A percentile compares a stretch with the other conserved stretches of the same genome.
These are phyloP conservation scores for Pelosia muscerda DNA, from an alignment of 2,888 invertebrate species.

Conservation along the genomic window DNA sequence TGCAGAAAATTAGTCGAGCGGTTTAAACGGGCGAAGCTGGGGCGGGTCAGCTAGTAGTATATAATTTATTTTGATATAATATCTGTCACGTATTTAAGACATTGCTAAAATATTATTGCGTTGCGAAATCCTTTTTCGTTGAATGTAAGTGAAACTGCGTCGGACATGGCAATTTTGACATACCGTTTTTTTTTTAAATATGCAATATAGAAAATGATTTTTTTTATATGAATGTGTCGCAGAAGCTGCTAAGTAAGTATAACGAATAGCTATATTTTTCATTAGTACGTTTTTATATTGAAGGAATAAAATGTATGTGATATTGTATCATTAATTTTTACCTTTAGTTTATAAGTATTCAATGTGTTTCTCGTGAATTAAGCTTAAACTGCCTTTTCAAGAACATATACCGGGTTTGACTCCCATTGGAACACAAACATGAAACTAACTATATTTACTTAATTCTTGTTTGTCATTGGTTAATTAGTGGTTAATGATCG, in stretches of 20 bases:
- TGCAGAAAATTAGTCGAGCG: too few species aligned
- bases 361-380: background rate
- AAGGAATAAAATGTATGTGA: background rate
- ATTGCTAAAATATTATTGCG: constrained; percentile 2
- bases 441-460: too few species aligned
- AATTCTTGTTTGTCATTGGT: too few species aligned
- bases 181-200: background rate
- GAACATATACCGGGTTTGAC: too few species aligned
- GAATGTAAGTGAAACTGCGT: constrained; percentile 31
- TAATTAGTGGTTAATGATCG: too few species aligned
- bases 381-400: background rate
- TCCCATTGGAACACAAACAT: too few species aligned
- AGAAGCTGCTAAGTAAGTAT: background rate
- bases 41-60: too few species aligned
- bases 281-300: background rate
- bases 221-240: background rate
- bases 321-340: background rate
- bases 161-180: constrained; percentile 31
- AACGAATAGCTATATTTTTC: background rate
- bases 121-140: background rate
- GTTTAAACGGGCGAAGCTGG: too few species aligned
- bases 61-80: too few species aligned
- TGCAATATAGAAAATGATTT: background rate
- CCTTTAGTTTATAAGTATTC: constrained; percentile 3
- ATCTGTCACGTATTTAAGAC: constrained; percentile 9